A percentile compares a stretch with the other conserved stretches of the same genome.
phyloP scores from a whole-genome alignment of 2,888 invertebrate species.

The Camponotus fellah region DNA sequence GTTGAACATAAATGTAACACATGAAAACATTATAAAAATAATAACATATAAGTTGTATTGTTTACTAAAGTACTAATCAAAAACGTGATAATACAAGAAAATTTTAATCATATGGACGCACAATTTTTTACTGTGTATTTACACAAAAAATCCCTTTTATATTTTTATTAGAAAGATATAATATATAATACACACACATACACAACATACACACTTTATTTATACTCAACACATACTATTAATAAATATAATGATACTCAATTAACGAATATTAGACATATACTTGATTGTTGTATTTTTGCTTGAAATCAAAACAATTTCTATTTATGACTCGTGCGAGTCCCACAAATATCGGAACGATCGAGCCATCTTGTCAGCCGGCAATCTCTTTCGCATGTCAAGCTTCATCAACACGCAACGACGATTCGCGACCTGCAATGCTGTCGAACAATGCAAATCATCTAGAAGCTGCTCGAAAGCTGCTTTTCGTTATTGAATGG shows the following conservation, averaged over 20 bases:
- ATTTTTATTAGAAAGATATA: background rate
- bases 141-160: background rate
- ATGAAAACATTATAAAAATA: too few species aligned
- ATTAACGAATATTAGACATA: background rate
- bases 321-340: background rate
- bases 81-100: too few species aligned
- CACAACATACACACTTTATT: background rate
- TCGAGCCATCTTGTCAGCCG: background rate
- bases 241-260: background rate
- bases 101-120: too few species aligned
- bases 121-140: background rate
- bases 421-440: background rate
- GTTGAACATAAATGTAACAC: too few species aligned
- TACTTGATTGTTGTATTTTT: background rate
- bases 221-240: background rate
- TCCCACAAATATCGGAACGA: background rate
- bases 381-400: background rate
- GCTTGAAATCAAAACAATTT: background rate
- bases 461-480: slow-evolving; percentile 4
- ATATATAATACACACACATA: background rate
- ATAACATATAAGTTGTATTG: too few species aligned
- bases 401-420: background rate
- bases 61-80: too few species aligned
- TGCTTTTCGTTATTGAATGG: slow-evolving; percentile 19
- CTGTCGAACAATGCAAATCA: slow-evolving; percentile 7